A percentile compares a stretch with the other conserved stretches of the same genome.
Conservation (phyloP, 2,797 vertebrate species). For the Darevskia nairensis region DNA sequence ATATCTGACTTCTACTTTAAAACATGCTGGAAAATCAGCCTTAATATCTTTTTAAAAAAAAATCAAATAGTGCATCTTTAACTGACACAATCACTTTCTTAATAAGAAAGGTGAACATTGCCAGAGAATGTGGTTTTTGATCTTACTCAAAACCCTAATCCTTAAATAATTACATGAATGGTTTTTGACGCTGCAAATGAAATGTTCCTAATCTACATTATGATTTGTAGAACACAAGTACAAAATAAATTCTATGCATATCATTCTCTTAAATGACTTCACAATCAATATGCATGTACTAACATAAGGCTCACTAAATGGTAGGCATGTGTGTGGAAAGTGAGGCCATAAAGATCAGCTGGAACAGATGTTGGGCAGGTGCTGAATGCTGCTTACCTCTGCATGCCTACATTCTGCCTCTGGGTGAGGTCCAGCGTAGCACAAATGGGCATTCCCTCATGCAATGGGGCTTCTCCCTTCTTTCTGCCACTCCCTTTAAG, state of each 20-base stretch:
- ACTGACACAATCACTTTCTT: conserved; percentile 58
- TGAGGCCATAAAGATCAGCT: background rate
- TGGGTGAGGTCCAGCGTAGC: too few species aligned
- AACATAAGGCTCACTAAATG: background rate
- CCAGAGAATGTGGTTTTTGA: conserved; percentile 55
- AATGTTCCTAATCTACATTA: conserved; percentile 58
- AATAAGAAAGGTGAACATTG: conserved; percentile 49
- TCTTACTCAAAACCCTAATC: conserved; percentile 52
- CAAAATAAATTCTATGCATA: conserved; percentile 79
- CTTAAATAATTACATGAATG: conserved; percentile 55
- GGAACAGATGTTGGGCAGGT: background rate
- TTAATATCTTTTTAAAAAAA: conserved; percentile 55
- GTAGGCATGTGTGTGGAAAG: background rate
- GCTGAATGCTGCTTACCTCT: background rate
- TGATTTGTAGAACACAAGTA: conserved; percentile 68
- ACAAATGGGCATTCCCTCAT: too few species aligned
- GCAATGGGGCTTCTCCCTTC: too few species aligned
- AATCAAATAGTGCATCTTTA: conserved; percentile 58
- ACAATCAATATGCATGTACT: background rate
- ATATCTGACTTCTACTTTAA: background rate
- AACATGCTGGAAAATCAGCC: conserved; percentile 32
- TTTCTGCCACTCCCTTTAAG: too few species aligned
- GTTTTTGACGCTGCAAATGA: conserved; percentile 51
- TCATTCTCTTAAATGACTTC: background rate
- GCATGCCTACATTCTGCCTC: background rate